Percentiles rank a stretch among this genome's conserved stretches.
Evolutionary conservation across 1,140 invertebrate species (phyloP).

Genomic region (Brachionus paranguensis): DNA sequence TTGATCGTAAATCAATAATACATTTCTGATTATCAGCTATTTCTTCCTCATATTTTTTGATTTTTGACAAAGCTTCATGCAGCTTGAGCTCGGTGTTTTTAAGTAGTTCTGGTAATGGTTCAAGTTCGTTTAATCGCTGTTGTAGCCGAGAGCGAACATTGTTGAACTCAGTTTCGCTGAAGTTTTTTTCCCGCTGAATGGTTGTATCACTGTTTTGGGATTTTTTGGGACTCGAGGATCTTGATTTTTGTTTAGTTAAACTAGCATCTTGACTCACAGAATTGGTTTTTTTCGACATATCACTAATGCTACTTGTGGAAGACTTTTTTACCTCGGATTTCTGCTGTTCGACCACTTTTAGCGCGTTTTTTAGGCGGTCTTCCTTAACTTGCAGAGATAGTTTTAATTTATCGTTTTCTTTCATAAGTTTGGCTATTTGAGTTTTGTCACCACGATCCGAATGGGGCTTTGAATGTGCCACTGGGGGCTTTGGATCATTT

Average conservation of each 20-base stretch:
- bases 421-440: neutral
- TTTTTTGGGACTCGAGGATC: neutral
- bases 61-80: slow-evolving; percentile 48
- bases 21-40: slow-evolving; percentile 48
- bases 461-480: neutral
- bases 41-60: slow-evolving; percentile 46
- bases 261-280: neutral
- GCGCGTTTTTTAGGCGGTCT: slow-evolving; percentile 5
- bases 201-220: neutral
- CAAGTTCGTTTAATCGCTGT: slow-evolving; percentile 51
- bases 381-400: neutral
- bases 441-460: slow-evolving; percentile 8
- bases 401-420: slow-evolving; percentile 28
- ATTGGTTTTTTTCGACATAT: neutral
- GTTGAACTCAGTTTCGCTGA: slow-evolving; percentile 50
- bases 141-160: slow-evolving; percentile 49
- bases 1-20: slow-evolving; percentile 49
- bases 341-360: neutral
- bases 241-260: neutral
- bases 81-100: slow-evolving; percentile 51
- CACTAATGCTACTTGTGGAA: neutral
- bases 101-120: slow-evolving; percentile 54
- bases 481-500: neutral
- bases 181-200: slow-evolving; percentile 41
- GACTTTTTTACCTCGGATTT: neutral